phyloP scores from a whole-genome alignment of 1,140 invertebrate species.

The Teleogryllus occipitalis region DNA sequence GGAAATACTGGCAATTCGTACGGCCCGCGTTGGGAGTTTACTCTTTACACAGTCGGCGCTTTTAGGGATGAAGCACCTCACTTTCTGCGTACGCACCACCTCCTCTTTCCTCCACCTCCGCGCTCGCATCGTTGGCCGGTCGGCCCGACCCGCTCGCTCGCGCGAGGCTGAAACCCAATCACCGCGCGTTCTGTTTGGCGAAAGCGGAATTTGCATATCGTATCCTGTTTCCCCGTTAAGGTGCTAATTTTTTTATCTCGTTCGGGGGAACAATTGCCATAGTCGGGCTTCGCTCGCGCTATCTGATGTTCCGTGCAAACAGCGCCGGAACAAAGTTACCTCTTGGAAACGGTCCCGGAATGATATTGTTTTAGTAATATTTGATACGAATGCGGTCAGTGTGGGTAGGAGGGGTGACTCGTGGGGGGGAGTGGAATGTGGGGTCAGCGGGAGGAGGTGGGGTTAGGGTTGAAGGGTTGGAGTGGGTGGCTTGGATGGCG shows the following conservation, averaged over 20 bases:
- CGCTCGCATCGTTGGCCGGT: no score
- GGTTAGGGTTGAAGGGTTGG: no score
- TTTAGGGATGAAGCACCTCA: no score
- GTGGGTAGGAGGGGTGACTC: background rate
- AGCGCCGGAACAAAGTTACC: background rate
- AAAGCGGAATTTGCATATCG: background rate
- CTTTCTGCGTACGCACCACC: no score
- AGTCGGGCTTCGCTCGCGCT: background rate
- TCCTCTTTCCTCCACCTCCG: no score
- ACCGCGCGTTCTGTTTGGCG: background rate
- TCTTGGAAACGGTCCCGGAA: background rate
- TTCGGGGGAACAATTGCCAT: background rate
- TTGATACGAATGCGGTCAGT: background rate
- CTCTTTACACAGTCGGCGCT: no score
- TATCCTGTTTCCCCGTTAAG: background rate
- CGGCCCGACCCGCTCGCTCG: no score
- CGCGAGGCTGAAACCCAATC: background rate
- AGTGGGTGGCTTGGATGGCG: no score
- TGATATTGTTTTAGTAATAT: background rate
- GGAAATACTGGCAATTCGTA: no score
- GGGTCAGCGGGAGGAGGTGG: no score
- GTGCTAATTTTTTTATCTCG: slow-evolving; percentile 1
- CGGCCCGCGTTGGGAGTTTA: no score
- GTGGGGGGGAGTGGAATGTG: background rate
- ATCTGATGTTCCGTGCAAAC: background rate